A percentile compares a stretch with the other conserved stretches of the same genome.
phyloP scores from a whole-genome alignment of 2,797 vertebrate species.

The Argya squamiceps region DNA sequence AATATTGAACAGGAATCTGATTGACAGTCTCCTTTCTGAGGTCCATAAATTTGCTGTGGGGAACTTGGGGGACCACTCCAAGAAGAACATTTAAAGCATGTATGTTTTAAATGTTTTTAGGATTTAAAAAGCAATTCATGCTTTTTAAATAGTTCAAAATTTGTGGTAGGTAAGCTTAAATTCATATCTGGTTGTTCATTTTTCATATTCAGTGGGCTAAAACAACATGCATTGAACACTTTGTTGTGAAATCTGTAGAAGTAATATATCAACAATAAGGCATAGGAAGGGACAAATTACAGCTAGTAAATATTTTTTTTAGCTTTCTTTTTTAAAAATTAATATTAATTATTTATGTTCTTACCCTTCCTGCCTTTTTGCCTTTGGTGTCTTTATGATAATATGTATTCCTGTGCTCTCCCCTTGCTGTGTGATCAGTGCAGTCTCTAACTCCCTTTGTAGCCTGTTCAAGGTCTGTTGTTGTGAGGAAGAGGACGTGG shows the following conservation, averaged over 20 bases:
- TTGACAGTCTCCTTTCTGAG: background rate
- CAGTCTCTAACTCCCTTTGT: background rate
- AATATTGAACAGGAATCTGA: background rate
- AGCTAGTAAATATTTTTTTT: background rate
- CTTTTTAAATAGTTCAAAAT: background rate
- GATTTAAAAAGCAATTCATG: background rate
- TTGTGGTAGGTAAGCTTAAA: background rate
- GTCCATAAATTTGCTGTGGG: background rate
- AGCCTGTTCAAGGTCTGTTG: background rate
- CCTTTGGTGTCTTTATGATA: background rate
- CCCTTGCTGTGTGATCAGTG: background rate
- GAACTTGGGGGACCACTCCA: background rate
- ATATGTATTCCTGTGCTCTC: background rate
- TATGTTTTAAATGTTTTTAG: background rate
- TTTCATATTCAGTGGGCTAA: background rate
- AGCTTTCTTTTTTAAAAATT: background rate
- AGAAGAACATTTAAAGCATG: background rate
- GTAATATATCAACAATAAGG: background rate
- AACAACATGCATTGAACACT: fast-evolving
- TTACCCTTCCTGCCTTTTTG: background rate
- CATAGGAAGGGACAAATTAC: background rate
- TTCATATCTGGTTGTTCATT: background rate
- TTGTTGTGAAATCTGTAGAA: background rate
- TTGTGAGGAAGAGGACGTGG: background rate
- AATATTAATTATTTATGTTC: background rate